phyloP scores from a whole-genome alignment of 2,113 vertebrate genomes.

The Indicator indicator region DNA sequence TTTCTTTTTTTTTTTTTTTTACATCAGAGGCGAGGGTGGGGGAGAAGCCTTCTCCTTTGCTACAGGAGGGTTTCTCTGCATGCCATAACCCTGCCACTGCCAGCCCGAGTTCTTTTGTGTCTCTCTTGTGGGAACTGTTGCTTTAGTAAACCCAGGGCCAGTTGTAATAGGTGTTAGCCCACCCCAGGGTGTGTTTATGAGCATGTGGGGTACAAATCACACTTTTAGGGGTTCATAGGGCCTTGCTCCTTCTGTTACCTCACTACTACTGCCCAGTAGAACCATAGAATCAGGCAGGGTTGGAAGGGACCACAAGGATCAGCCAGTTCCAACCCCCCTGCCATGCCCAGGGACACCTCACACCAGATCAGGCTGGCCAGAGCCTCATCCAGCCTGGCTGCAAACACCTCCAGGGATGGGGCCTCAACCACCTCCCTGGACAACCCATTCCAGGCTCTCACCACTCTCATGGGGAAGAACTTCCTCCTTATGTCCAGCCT shows the following conservation, averaged over 20 bases:
- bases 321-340: no score
- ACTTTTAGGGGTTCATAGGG: not conserved
- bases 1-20: not conserved
- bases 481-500: no score
- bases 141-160: not conserved
- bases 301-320: no score
- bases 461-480: no score
- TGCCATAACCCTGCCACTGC: fast-evolving
- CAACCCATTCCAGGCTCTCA: no score
- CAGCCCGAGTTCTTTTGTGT: not conserved
- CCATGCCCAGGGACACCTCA: no score
- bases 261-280: not conserved
- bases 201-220: not conserved
- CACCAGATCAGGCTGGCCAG: no score
- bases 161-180: not conserved
- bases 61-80: not conserved
- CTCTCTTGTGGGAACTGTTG: not conserved
- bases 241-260: not conserved
- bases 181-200: not conserved
- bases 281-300: no score
- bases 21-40: not conserved
- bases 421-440: no score
- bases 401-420: no score
- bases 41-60: not conserved
- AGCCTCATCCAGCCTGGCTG: no score